phyloP scores from a whole-genome alignment of 2,888 invertebrate genomes.

The Gastracanthus pulcherrimus region DNA sequence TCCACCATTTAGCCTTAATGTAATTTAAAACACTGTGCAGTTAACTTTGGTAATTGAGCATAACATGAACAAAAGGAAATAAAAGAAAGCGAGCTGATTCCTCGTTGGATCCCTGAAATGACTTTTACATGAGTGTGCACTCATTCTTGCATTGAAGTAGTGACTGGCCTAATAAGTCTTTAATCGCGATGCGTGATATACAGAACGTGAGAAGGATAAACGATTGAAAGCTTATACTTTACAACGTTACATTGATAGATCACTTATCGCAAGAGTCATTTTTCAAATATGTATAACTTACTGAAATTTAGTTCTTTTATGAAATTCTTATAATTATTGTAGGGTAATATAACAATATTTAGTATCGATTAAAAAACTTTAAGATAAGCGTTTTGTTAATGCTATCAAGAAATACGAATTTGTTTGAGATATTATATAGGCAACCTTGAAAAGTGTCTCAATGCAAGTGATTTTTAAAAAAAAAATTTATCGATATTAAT shows the following conservation, averaged over 20 bases:
- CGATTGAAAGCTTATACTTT: constrained; percentile 55
- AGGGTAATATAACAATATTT: no score
- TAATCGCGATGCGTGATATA: constrained; percentile 65
- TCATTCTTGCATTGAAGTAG: constrained; percentile 73
- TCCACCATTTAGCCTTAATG: neutral
- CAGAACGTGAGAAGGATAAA: constrained; percentile 53
- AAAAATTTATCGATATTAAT: neutral
- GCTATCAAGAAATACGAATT: neutral
- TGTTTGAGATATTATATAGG: constrained; percentile 12
- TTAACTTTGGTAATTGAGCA: neutral
- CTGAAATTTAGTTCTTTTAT: no score
- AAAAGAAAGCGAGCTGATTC: constrained; percentile 15
- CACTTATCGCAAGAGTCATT: constrained; percentile 20
- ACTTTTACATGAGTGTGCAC: constrained; percentile 58
- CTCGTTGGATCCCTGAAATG: constrained; percentile 38
- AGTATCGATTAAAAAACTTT: no score
- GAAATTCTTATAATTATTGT: no score
- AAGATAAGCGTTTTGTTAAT: neutral
- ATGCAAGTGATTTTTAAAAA: constrained; percentile 43
- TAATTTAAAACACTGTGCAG: neutral
- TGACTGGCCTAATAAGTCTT: constrained; percentile 74
- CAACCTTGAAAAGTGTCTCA: constrained; percentile 27
- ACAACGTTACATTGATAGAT: constrained; percentile 56
- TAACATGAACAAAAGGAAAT: neutral
- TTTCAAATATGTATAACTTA: no score